phyloP scores from a whole-genome alignment of 2,797 vertebrate species.

The Lepus townsendii region DNA sequence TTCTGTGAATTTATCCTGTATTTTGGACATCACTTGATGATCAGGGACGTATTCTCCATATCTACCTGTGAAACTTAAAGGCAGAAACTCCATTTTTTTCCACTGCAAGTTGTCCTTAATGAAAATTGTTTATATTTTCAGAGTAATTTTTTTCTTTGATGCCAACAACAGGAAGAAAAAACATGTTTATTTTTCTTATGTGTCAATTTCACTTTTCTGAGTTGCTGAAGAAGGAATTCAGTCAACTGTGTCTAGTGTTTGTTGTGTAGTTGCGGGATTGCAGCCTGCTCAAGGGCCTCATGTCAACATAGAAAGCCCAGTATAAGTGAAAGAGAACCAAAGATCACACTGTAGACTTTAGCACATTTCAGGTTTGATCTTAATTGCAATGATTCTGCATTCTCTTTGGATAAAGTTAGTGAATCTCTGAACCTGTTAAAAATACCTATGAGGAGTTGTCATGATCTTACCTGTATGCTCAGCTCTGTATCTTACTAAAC shows the following conservation, averaged over 20 bases:
- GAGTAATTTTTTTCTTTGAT: slow-evolving; percentile 19
- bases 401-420: neutral
- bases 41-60: neutral
- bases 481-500: slow-evolving; percentile 16
- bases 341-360: neutral
- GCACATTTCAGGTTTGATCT: neutral
- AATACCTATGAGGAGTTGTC: neutral
- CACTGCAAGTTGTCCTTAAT: neutral
- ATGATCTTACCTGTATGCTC: slow-evolving; percentile 9
- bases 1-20: neutral
- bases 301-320: neutral
- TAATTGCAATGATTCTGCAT: slow-evolving; percentile 18
- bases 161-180: neutral
- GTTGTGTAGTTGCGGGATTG: neutral
- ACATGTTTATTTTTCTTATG: slow-evolving; percentile 22
- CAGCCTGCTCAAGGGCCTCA: neutral
- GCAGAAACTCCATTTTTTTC: neutral
- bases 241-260: neutral
- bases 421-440: slow-evolving; percentile 13
- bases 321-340: neutral
- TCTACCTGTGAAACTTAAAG: slow-evolving; percentile 41
- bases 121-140: neutral
- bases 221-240: slow-evolving; percentile 31
- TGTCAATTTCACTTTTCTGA: slow-evolving; percentile 50
- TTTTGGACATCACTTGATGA: slow-evolving; percentile 18